A percentile compares a stretch with the other conserved stretches of the same genome.
Conservation (phyloP, 2,888 invertebrate genomes). For the Dynastes grantii region DNA sequence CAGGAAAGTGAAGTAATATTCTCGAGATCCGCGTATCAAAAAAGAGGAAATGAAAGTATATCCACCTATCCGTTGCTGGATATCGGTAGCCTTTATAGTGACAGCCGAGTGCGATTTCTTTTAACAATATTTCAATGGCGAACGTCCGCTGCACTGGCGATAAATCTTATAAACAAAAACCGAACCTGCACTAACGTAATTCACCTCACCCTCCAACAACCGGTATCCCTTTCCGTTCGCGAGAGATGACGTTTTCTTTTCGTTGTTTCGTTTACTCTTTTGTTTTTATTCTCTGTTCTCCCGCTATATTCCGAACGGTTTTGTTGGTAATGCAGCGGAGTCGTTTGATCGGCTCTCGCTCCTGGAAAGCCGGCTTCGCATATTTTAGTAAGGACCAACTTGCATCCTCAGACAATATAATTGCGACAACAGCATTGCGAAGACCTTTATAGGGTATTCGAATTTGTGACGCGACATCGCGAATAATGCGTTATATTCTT, state of each 20-base stretch:
- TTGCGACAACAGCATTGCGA: slow-evolving; percentile 44
- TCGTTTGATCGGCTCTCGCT: slow-evolving; percentile 18
- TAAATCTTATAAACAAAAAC: slow-evolving; percentile 44
- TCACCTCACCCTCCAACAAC: slow-evolving; percentile 8
- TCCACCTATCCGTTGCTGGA: slow-evolving; percentile 4
- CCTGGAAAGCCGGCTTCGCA: slow-evolving; percentile 50
- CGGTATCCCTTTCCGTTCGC: slow-evolving; percentile 31
- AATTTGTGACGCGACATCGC: slow-evolving; percentile 25
- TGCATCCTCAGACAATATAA: slow-evolving; percentile 59
- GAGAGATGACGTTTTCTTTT: slow-evolving; percentile 38
- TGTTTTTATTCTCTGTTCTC: neutral
- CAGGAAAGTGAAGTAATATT: too few species aligned
- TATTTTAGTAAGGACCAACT: slow-evolving; percentile 54
- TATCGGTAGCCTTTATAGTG: slow-evolving; percentile 9
- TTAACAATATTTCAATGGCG: slow-evolving; percentile 46
- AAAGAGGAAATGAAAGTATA: neutral
- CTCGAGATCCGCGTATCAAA: neutral
- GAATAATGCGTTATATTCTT: slow-evolving; percentile 19
- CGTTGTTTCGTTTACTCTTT: neutral
- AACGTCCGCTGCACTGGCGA: slow-evolving; percentile 36
- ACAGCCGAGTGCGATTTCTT: neutral
- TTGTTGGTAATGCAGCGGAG: too few species aligned
- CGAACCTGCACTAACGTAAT: slow-evolving; percentile 26
- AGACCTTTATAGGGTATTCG: slow-evolving; percentile 20
- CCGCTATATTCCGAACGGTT: neutral